phyloP scores from a whole-genome alignment of 2,888 invertebrate species.

The Laothoe populi region DNA sequence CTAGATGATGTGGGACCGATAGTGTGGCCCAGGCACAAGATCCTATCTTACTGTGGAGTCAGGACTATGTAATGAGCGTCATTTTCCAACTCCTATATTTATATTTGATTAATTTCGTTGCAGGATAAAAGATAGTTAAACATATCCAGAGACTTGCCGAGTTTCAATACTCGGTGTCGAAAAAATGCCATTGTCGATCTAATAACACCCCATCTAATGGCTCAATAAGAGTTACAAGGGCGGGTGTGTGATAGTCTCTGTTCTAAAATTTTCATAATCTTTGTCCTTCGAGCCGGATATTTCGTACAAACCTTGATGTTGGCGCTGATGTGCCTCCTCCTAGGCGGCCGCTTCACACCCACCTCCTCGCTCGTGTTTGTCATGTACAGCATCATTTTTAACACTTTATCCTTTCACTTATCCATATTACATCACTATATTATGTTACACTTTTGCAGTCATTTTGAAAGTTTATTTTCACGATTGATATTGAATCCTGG shows the following conservation, averaged over 20 bases:
- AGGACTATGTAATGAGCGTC: too few species aligned
- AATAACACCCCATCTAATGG: not conserved
- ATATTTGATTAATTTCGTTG: too few species aligned
- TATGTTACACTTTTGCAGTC: conserved; percentile 3
- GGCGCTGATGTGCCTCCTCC: conserved; percentile 71
- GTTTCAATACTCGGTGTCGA: too few species aligned
- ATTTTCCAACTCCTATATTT: too few species aligned
- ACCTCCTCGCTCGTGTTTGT: conserved; percentile 66
- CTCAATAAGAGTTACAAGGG: too few species aligned
- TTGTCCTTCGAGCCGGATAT: not conserved
- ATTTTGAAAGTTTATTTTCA: not conserved
- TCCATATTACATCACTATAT: conserved; percentile 8
- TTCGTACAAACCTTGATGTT: conserved; percentile 70
- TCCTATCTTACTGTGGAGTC: too few species aligned
- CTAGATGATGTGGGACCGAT: too few species aligned
- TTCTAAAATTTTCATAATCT: not conserved
- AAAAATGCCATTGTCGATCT: too few species aligned
- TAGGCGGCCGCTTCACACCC: conserved; percentile 68
- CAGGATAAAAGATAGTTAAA: too few species aligned
- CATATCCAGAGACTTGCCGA: too few species aligned
- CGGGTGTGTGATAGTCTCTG: too few species aligned
- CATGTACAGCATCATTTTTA: conserved; percentile 75
- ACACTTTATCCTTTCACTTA: not conserved
- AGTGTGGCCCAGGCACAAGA: too few species aligned
- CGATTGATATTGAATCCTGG: not conserved